These are phyloP conservation scores for Pseudobourletiella spinata DNA, from an alignment of 1,140 invertebrate species.

Conservation along the genomic window DNA sequence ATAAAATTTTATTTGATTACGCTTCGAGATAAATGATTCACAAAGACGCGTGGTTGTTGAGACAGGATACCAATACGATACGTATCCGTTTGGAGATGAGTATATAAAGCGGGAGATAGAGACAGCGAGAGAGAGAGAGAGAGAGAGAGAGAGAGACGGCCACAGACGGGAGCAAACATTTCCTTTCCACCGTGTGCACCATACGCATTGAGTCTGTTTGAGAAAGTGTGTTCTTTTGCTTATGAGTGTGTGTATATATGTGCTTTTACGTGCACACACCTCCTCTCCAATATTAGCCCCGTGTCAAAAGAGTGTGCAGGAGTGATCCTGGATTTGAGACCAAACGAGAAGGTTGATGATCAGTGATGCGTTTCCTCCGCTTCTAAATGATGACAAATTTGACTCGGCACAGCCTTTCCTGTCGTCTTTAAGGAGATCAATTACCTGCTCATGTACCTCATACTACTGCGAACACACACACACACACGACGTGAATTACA, in stretches of 20 bases:
- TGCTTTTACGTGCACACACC: background rate
- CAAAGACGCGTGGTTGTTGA: background rate
- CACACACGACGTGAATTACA: background rate
- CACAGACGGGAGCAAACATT: conserved; percentile 3
- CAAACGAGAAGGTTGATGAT: conserved; percentile 2
- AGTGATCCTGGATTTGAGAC: background rate
- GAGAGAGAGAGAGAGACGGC: background rate
- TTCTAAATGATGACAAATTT: conserved; percentile 18
- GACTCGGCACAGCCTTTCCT: conserved; percentile 5
- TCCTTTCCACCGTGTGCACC: background rate
- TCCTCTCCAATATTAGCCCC: background rate
- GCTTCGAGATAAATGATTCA: conserved; percentile 8
- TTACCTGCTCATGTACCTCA: background rate
- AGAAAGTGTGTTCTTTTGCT: too few species aligned
- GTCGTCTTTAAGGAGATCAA: background rate
- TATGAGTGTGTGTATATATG: too few species aligned
- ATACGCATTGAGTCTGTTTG: background rate
- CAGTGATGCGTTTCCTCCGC: conserved; percentile 9
- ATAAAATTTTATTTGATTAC: conserved; percentile 10
- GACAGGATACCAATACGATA: background rate
- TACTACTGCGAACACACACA: background rate
- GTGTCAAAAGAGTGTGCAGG: conserved; percentile 4
- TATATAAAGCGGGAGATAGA: too few species aligned
- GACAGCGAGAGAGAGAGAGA: background rate
- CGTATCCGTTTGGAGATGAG: background rate